These are phyloP conservation scores for Pelecanus crispus DNA, from an alignment of 2,113 vertebrate species.

Conservation along the genomic window DNA sequence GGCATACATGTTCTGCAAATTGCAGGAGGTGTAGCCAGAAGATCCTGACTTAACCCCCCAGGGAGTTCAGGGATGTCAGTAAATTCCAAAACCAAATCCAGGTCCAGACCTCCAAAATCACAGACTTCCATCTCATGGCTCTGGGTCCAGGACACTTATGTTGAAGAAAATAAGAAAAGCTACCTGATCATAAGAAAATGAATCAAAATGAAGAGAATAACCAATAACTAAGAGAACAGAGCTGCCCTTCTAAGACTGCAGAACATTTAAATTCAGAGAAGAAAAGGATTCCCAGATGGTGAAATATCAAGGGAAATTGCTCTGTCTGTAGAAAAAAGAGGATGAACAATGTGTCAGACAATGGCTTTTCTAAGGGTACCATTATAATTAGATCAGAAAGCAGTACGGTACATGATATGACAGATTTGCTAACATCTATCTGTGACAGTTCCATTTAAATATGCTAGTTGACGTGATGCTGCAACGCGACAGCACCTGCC, in stretches of 20 bases:
- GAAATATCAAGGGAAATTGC: background rate
- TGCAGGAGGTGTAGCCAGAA: background rate
- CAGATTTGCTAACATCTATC: background rate
- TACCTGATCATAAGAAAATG: accelerated
- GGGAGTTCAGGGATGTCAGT: accelerated
- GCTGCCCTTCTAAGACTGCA: background rate
- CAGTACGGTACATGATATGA: background rate
- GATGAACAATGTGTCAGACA: background rate
- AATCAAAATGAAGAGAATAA: background rate
- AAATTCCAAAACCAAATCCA: background rate
- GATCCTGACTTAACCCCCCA: background rate
- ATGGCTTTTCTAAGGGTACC: background rate
- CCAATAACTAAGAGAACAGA: background rate
- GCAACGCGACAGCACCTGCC: background rate
- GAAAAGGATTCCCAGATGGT: background rate
- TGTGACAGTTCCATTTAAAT: background rate
- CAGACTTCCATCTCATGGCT: background rate
- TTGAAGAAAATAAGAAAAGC: background rate
- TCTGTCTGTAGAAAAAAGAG: background rate
- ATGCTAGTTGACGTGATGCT: background rate
- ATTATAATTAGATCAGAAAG: background rate
- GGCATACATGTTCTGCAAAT: background rate
- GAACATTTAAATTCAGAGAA: background rate
- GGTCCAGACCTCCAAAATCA: background rate
- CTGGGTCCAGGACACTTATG: background rate